Evolutionary conservation across 2,888 invertebrate species (phyloP).

Genomic region (Rhagium mordax): DNA sequence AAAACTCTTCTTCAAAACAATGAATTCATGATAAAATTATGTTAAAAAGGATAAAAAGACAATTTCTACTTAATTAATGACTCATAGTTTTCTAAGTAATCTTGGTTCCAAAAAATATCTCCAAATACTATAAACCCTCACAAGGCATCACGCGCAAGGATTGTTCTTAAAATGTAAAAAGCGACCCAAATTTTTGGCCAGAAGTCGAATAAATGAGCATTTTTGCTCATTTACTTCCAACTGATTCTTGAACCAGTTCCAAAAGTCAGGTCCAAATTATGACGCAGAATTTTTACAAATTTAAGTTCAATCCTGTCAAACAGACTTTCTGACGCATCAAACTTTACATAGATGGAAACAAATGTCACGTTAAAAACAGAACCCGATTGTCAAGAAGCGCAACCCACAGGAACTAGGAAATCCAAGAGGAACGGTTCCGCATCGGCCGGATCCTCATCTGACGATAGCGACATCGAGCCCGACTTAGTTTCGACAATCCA

Average conservation of each 20-base stretch:
- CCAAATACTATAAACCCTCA: neutral
- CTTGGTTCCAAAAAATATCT: too few species aligned
- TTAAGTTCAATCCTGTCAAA: neutral
- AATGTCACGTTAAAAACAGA: slow-evolving; percentile 38
- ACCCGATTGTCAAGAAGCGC: neutral
- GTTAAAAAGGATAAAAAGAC: too few species aligned
- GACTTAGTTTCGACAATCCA: slow-evolving; percentile 78
- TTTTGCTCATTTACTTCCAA: too few species aligned
- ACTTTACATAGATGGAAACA: slow-evolving; percentile 47
- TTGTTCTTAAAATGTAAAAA: neutral
- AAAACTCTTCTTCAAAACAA: too few species aligned
- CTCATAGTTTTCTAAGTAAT: too few species aligned
- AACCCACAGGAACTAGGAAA: neutral
- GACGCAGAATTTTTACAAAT: neutral
- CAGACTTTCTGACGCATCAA: neutral
- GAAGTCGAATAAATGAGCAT: too few species aligned
- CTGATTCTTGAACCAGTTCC: too few species aligned
- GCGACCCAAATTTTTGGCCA: neutral
- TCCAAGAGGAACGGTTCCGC: slow-evolving; percentile 21
- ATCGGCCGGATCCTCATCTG: slow-evolving; percentile 41
- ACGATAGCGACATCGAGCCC: slow-evolving; percentile 75
- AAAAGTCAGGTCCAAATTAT: too few species aligned
- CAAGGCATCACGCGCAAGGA: neutral
- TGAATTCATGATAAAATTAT: too few species aligned
- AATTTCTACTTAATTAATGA: too few species aligned